phyloP scores from a whole-genome alignment of 2,888 invertebrate genomes.

The Synanthedon tipuliformis region DNA sequence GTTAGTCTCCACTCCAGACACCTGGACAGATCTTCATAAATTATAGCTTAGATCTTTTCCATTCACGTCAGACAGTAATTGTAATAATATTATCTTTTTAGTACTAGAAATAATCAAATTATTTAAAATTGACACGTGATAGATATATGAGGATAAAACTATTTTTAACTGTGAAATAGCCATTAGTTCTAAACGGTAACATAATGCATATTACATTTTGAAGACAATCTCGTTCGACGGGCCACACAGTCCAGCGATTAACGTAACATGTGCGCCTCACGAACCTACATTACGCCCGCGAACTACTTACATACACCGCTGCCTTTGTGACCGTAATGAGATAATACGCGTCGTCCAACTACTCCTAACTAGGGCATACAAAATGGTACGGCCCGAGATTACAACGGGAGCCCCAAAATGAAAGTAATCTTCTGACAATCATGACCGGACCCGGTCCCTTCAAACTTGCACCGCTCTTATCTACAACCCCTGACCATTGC shows the following conservation, averaged over 20 bases:
- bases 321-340: constrained; percentile 27
- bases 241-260: neutral
- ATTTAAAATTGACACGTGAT: too few species aligned
- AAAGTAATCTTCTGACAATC: constrained; percentile 44
- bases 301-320: constrained; percentile 10
- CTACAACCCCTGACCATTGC: constrained; percentile 41
- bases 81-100: too few species aligned
- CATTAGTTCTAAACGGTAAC: too few species aligned
- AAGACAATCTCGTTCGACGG: too few species aligned
- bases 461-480: constrained; percentile 38
- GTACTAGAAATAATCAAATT: too few species aligned
- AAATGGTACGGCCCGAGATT: constrained; percentile 32
- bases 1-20: too few species aligned
- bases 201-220: too few species aligned
- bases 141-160: too few species aligned
- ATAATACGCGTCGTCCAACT: constrained; percentile 28
- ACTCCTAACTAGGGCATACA: constrained; percentile 14
- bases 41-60: too few species aligned
- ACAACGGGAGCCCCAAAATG: constrained; percentile 28
- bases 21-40: too few species aligned
- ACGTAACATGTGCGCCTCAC: neutral
- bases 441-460: constrained; percentile 25
- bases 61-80: too few species aligned
- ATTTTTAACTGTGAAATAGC: too few species aligned
- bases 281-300: constrained; percentile 17